Evolutionary conservation across 2,113 vertebrate genomes (phyloP).

Genomic region (Ailuropoda melanoleuca): DNA sequence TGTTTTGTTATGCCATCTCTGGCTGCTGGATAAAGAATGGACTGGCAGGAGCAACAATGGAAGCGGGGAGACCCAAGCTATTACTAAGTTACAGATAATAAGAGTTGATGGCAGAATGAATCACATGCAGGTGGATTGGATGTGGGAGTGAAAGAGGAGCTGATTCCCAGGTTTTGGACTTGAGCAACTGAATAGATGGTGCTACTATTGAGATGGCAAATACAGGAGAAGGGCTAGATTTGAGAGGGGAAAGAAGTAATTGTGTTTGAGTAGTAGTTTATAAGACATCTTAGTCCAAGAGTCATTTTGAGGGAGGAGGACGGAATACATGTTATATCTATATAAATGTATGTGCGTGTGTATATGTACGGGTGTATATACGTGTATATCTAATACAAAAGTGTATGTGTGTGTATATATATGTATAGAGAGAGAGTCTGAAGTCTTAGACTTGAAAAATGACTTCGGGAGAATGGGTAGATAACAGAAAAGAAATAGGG

Average conservation of each 20-base stretch:
- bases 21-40: not conserved
- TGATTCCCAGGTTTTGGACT: not conserved
- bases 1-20: constrained; percentile 3
- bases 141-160: not conserved
- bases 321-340: not conserved
- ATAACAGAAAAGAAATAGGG: not conserved
- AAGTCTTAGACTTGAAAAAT: not conserved
- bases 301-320: not conserved
- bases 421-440: not conserved
- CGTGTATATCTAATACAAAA: too few relatives aligned
- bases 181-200: not conserved
- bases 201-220: not conserved
- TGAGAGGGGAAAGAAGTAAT: not conserved
- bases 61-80: not conserved
- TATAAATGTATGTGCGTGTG: not conserved
- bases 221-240: not conserved
- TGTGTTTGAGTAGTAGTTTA: not conserved
- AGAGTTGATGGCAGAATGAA: not conserved
- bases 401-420: not conserved
- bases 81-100: not conserved
- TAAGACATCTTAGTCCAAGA: not conserved
- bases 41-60: not conserved
- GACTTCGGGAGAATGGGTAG: not conserved
- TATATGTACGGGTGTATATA: not conserved
- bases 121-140: not conserved